Evolutionary conservation across 2,113 vertebrate species (phyloP).

Genomic region (Candoia aspera): DNA sequence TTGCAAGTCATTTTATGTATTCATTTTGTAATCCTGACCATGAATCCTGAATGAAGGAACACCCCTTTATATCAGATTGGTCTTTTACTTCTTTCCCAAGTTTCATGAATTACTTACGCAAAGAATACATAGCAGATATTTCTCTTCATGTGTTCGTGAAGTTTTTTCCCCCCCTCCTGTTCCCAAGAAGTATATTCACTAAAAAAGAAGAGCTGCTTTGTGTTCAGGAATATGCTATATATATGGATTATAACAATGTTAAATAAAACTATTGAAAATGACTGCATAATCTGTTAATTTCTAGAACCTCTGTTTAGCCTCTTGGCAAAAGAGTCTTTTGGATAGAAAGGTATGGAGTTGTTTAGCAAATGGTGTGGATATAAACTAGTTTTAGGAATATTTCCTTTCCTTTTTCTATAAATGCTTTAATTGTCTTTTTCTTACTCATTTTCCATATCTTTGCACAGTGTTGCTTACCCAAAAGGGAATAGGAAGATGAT

Average conservation of each 20-base stretch:
- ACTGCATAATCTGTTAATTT: constrained; percentile 49
- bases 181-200: accelerated
- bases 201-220: constrained; percentile 33
- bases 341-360: background rate
- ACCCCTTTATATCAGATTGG: constrained; percentile 41
- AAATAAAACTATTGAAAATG: constrained; percentile 53
- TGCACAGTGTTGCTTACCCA: background rate
- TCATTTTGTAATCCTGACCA: constrained; percentile 44
- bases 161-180: background rate
- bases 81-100: constrained; percentile 33
- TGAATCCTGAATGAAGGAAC: constrained; percentile 36
- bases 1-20: constrained; percentile 13
- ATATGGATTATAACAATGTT: constrained; percentile 42
- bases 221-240: constrained; percentile 4
- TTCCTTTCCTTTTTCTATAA: background rate
- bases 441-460: background rate
- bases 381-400: background rate
- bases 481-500: background rate
- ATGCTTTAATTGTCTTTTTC: background rate
- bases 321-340: background rate
- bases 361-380: background rate
- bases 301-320: background rate
- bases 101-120: background rate
- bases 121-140: background rate
- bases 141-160: background rate